These are phyloP conservation scores for Asbolus verrucosus DNA, from an alignment of 1,140 invertebrate genomes.

Conservation along the genomic window DNA sequence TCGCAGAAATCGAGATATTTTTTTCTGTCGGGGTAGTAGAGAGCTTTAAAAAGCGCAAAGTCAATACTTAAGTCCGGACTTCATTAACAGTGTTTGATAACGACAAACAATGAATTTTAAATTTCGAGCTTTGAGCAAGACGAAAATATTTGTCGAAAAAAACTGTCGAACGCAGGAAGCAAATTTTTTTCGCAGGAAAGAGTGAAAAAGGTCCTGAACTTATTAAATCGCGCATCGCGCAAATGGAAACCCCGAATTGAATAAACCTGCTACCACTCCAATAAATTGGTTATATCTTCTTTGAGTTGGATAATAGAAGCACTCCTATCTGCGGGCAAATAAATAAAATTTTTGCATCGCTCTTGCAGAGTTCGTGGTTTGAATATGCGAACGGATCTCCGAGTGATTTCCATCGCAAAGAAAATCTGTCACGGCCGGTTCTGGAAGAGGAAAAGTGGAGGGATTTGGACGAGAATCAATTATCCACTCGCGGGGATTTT, in stretches of 20 bases:
- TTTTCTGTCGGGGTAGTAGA: no score
- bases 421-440: no score
- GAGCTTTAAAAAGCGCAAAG: no score
- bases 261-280: slow-evolving; percentile 52
- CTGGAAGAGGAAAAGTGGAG: slow-evolving; percentile 9
- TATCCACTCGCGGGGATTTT: slow-evolving; percentile 45
- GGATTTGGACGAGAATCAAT: slow-evolving; percentile 42
- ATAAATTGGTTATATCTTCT: slow-evolving; percentile 52
- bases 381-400: slow-evolving; percentile 45
- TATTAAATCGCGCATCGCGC: slow-evolving; percentile 18
- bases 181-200: no score
- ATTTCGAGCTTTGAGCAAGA: no score
- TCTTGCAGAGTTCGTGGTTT: slow-evolving; percentile 23
- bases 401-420: background rate
- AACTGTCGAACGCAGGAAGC: no score
- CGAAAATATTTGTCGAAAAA: no score
- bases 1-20: no score
- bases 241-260: slow-evolving; percentile 53
- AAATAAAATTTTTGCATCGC: slow-evolving; percentile 49
- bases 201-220: background rate
- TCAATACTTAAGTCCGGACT: no score
- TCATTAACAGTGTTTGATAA: no score
- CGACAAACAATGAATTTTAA: no score
- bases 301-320: slow-evolving; percentile 49
- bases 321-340: slow-evolving; percentile 44